Evolutionary conservation across 2,797 vertebrate species (phyloP), one percentile per base, ranked within the genome.

Genomic region (Lepilemur septentrionalis): DNA sequence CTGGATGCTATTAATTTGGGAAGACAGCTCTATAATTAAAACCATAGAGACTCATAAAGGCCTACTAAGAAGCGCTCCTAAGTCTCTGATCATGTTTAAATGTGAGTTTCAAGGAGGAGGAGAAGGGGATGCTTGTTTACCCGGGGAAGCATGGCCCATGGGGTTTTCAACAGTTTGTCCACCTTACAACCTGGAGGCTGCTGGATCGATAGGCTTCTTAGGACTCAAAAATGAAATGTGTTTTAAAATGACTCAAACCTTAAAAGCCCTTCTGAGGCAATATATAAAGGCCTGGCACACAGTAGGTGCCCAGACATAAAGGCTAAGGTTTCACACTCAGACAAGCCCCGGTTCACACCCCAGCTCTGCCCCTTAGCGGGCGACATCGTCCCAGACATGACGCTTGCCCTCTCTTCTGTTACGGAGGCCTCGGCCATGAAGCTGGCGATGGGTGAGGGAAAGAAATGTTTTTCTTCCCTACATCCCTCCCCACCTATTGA

Each of bases 381-480:
- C 63, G 12, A 8, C 57, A 6, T 3, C 48, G 10, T 1, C 57
- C 10, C 5, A 9, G 22, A n/a, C 4, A 1, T 0, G 17, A 52
- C 5, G 15, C n/a, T 17, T 23, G 12, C 17, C 50, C 43, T 59
- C n/a, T 83, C 59, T 48, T 23, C 41, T n/a, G 17, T 65, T 18
- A 25, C 1, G 32, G 41, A 67, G 2, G 52, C 72, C 50, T 41
- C 65, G 5, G 52, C 1, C 30, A 1, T 2, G 20, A 50, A n/a
- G 38, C 72, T 28, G 57, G 17, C 30, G 5, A 67, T 17, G 38
- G 32, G 48, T 48, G 32, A 65, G 6, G 55, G 35, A 55, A 52
- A 35, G 23, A 38, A 63, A 35, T 1, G 7, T 15, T 5, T 55
- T 43, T 48, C 23, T 14, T 25, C 22, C 38, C 67, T 52, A 4